These are phyloP conservation scores for Nebria brevicollis DNA, from an alignment of 2,888 invertebrate species.

Conservation along the genomic window DNA sequence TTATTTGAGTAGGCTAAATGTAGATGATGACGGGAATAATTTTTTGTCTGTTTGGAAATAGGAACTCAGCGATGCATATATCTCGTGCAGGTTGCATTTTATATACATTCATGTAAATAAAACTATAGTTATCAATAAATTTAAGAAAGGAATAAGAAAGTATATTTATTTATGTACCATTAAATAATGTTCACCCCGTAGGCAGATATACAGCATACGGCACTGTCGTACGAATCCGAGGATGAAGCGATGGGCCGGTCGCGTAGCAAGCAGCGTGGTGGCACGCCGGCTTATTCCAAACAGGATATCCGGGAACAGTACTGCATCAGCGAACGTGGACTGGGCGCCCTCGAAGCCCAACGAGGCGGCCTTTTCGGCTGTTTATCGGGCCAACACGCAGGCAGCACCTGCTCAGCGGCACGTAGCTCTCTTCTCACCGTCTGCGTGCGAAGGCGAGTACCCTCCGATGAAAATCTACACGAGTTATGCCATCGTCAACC, in stretches of 20 bases:
- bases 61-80: no score
- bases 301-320: conserved; percentile 93
- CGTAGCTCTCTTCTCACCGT: conserved; percentile 75
- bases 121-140: no score
- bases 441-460: conserved; percentile 85
- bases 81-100: no score
- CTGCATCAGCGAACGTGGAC: conserved; percentile 90
- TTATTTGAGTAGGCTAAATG: no score
- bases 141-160: no score
- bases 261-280: conserved; percentile 65
- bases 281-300: conserved; percentile 80
- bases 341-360: conserved; percentile 80
- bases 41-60: no score
- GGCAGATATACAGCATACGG: conserved; percentile 77
- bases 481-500: conserved; percentile 62
- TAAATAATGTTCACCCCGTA: conserved; percentile 54
- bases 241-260: conserved; percentile 81
- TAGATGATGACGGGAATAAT: no score
- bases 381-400: conserved; percentile 78
- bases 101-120: no score
- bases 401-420: conserved; percentile 70
- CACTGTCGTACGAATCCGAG: conserved; percentile 82
- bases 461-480: conserved; percentile 88
- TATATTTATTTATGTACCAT: no score
- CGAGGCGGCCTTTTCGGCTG: conserved; percentile 82